Base-by-base conservation (phyloP, 2,113 vertebrate species). In the Elaphurus davidianus region DNA sequence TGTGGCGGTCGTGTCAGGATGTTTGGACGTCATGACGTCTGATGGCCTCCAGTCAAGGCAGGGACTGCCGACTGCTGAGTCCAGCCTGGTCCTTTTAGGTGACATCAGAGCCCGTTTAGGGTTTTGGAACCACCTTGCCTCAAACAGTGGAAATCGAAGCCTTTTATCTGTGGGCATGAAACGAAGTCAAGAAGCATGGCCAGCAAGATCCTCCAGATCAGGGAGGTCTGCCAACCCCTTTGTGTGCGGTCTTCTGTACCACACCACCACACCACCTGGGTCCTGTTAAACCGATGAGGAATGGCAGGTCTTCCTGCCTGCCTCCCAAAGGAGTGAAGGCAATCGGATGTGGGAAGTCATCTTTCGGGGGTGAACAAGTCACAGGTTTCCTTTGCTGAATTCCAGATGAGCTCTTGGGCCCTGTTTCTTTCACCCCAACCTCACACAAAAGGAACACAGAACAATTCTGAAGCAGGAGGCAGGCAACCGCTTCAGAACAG, bases 1-100 rank as follows among this genome's bases (percentile, higher is more conserved):
- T 30, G 14, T 2, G 57, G 45, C 0, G 0, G 23, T 5, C 36
- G 27, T 13, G 1, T 82, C 52, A 12, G 14, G 36, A 23, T 7
- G 13, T 76, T 17, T 13, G 47, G 36, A 15, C 17, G 8, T n/a
- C 54, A 21, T 33, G 55, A n/a, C 17, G 33, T 10, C n/a, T 47
- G 43, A n/a, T 27, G 52, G 60, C 57, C 54, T 57, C 52, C 9
- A 0, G 2, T 71, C 13, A 7, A 79, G 79, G 17, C 5, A 19
- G n/a, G 19, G 25, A 7, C n/a, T 90, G 15, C 0, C 0, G 52
- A 25, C 7, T 17, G 30, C 71, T 64, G 47, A 87, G 47, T 45
- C 28, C 40, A 83, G 40, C 40, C 40, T 30, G 47, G 87, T 59
- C 45, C 17, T 62, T 25, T 60, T 2, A 45, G 79, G 21, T n/a